These are phyloP conservation scores for Lepidothrix coronata DNA, from an alignment of 2,113 vertebrate species.

Conservation along the genomic window DNA sequence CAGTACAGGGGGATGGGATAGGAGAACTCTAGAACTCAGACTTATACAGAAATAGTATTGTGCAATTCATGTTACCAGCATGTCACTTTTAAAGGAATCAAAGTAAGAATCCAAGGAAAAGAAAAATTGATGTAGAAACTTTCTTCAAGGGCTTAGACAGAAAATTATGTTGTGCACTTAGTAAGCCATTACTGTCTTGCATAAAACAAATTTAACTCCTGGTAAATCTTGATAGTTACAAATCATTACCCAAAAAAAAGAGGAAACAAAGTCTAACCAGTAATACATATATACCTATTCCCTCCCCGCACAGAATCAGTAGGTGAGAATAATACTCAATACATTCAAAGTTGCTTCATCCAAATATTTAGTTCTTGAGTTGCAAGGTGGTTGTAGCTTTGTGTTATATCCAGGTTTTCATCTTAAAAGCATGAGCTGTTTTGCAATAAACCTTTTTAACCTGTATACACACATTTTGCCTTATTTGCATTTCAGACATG, in stretches of 20 bases:
- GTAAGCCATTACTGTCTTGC: neutral
- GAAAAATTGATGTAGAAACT: neutral
- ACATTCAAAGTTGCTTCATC: neutral
- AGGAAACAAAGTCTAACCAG: neutral
- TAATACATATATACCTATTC: neutral
- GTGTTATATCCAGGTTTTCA: neutral
- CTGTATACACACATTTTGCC: constrained; percentile 1
- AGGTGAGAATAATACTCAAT: neutral
- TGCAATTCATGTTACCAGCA: neutral
- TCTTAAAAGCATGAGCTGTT: neutral
- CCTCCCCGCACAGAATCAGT: neutral
- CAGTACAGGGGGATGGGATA: neutral
- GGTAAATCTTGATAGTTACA: neutral
- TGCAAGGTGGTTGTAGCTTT: neutral
- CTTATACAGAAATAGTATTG: neutral
- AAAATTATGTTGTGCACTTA: neutral
- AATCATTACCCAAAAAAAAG: neutral
- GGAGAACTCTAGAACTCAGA: neutral
- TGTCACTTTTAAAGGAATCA: neutral
- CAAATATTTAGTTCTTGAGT: neutral
- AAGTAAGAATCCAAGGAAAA: neutral
- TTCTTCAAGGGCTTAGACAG: neutral
- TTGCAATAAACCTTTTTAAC: neutral
- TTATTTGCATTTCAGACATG: neutral
- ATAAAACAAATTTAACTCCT: neutral